Evolutionary conservation across 2,888 invertebrate species (phyloP).

Genomic region (Apodemia duryi): DNA sequence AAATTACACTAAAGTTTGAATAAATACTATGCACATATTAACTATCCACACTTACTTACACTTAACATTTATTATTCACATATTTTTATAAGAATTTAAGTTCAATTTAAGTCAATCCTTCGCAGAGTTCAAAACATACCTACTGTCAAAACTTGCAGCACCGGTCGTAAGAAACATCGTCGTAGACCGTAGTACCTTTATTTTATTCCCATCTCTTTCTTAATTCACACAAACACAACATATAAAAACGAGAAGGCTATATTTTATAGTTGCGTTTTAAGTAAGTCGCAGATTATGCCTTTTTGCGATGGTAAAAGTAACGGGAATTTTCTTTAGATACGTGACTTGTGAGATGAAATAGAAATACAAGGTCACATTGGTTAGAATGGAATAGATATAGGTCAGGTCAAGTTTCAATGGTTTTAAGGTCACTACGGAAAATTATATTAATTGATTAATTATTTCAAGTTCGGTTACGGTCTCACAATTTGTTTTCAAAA

Average conservation of each 20-base stretch:
- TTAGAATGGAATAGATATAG: slow-evolving; percentile 44
- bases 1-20: slow-evolving; percentile 30
- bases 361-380: slow-evolving; percentile 42
- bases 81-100: slow-evolving; percentile 19
- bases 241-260: slow-evolving; percentile 40
- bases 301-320: slow-evolving; percentile 79
- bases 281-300: slow-evolving; percentile 67
- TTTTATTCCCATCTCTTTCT: slow-evolving; percentile 44
- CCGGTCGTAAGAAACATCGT: slow-evolving; percentile 49
- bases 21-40: slow-evolving; percentile 27
- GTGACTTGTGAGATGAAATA: slow-evolving; percentile 57
- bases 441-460: slow-evolving; percentile 18
- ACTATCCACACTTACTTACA: slow-evolving; percentile 26
- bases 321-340: slow-evolving; percentile 76
- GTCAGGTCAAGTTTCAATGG: slow-evolving; percentile 58
- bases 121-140: slow-evolving; percentile 55
- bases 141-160: slow-evolving; percentile 75
- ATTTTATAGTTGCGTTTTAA: slow-evolving; percentile 27
- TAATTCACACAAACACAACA: slow-evolving; percentile 21
- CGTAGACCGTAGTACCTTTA: slow-evolving; percentile 23
- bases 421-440: slow-evolving; percentile 41
- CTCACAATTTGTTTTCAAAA: not conserved
- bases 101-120: slow-evolving; percentile 33
- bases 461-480: not conserved
- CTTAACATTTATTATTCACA: slow-evolving; percentile 17